Conservation (phyloP, 2,113 vertebrate species). For the Gopherus flavomarginatus region DNA sequence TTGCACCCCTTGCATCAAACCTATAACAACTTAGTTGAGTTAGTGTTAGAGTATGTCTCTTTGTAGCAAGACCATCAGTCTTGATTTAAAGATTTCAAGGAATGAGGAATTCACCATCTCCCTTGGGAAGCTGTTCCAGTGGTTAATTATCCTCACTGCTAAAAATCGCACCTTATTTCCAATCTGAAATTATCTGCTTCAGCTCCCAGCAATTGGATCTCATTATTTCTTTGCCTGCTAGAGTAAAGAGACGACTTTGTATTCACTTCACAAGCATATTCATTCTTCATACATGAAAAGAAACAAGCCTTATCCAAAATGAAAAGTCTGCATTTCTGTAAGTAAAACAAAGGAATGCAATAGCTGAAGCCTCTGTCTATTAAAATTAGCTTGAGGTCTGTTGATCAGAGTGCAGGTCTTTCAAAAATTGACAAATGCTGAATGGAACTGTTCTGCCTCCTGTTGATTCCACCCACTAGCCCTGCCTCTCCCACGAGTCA, state of each 20-base stretch:
- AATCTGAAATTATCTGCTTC: constrained; percentile 26
- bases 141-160: constrained; percentile 36
- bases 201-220: background rate
- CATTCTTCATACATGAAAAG: background rate
- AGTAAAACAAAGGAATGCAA: background rate
- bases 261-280: background rate
- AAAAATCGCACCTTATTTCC: background rate
- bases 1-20: background rate
- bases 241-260: background rate
- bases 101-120: background rate
- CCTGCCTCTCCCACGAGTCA: background rate
- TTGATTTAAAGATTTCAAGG: background rate
- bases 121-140: constrained; percentile 9
- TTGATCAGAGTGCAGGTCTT: background rate
- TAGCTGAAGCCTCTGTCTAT: background rate
- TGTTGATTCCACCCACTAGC: background rate
- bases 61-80: background rate
- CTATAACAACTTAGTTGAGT: background rate
- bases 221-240: background rate
- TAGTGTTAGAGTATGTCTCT: background rate
- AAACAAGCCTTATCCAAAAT: background rate
- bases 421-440: background rate
- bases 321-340: background rate
- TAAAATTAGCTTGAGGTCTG: background rate
- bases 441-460: background rate